Evolutionary conservation across 2,888 invertebrate species (phyloP).

Genomic region (Eulithis testata): DNA sequence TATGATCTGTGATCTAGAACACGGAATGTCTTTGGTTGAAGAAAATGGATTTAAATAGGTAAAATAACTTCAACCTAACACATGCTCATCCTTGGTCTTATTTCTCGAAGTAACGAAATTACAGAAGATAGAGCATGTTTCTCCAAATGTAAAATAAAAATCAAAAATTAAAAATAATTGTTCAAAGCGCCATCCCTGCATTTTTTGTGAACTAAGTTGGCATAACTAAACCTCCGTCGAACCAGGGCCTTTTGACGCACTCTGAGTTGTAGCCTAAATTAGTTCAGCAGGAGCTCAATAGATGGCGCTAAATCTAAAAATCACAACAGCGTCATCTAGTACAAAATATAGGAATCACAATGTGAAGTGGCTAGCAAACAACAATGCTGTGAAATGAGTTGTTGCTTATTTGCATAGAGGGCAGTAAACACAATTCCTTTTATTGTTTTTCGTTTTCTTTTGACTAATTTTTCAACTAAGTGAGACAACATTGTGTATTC

Average conservation of each 20-base stretch:
- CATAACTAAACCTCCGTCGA: not conserved
- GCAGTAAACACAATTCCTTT: not conserved
- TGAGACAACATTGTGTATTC: no score
- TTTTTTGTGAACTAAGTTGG: conserved; percentile 1
- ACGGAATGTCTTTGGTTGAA: no score
- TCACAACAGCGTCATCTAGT: conserved; percentile 19
- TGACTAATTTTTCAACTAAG: no score
- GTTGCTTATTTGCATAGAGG: conserved; percentile 6
- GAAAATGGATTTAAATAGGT: no score
- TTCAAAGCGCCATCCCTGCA: conserved; percentile 14
- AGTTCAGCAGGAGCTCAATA: not conserved
- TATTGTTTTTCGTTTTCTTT: no score
- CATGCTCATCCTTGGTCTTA: no score
- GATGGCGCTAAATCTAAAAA: conserved; percentile 18
- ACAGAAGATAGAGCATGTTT: no score
- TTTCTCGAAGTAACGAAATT: no score
- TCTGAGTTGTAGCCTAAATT: not conserved
- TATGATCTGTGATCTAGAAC: no score
- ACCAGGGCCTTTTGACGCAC: not conserved
- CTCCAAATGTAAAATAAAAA: no score
- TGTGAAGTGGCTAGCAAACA: not conserved
- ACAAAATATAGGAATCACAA: not conserved
- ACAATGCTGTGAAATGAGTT: conserved; percentile 1
- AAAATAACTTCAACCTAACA: no score
- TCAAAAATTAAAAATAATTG: not conserved